These are phyloP conservation scores for Melierax canorus DNA, from an alignment of 2,113 vertebrate species.

Conservation along the genomic window DNA sequence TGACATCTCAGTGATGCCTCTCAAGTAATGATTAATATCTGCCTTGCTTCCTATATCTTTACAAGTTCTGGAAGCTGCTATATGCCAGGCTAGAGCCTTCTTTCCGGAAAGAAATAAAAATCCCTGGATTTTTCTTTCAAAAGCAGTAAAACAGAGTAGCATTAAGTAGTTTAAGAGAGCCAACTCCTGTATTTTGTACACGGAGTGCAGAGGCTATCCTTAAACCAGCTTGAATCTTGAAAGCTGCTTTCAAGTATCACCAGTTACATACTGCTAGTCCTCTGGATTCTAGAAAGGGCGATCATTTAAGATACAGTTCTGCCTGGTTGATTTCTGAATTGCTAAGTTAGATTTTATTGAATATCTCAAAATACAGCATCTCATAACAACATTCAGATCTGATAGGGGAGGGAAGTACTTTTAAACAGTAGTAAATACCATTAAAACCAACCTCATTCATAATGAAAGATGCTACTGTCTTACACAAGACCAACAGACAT, in stretches of 20 bases:
- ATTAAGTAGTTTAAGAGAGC: background rate
- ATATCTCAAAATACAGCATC: background rate
- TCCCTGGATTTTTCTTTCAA: background rate
- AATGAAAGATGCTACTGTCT: background rate
- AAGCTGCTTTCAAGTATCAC: background rate
- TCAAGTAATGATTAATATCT: constrained; percentile 25
- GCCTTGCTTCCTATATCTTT: background rate
- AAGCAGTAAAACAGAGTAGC: background rate
- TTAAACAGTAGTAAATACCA: background rate
- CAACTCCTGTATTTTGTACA: background rate
- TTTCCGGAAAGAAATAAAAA: background rate
- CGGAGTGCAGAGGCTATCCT: background rate
- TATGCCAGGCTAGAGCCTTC: background rate
- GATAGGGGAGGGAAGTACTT: background rate
- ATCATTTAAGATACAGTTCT: background rate
- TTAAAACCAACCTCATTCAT: background rate
- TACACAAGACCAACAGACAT: background rate
- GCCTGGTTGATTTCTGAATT: background rate
- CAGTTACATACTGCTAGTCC: background rate
- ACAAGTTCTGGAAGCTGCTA: background rate
- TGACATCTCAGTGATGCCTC: background rate
- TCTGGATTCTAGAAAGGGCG: background rate
- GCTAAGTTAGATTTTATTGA: background rate
- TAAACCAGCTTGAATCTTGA: background rate
- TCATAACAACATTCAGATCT: background rate